Evolutionary conservation across 2,888 invertebrate genomes (phyloP).

Genomic region (Eristalis arbustorum): DNA sequence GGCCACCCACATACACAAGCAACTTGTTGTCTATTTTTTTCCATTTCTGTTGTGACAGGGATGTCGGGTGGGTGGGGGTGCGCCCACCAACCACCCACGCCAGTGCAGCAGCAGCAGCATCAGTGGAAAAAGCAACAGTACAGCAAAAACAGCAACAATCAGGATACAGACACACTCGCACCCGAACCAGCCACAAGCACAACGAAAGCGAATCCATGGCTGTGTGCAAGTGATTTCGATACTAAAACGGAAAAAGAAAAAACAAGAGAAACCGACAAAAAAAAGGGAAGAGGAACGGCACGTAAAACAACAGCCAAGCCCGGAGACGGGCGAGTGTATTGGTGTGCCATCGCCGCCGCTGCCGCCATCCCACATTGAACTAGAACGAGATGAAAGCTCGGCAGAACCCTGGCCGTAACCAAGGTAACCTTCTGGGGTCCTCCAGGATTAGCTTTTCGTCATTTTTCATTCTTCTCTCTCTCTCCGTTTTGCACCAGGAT

Average conservation of each 20-base stretch:
- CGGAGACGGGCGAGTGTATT: neutral
- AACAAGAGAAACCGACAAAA: no score
- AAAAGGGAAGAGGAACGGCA: neutral
- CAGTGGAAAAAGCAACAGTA: constrained; percentile 58
- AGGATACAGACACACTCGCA: constrained; percentile 19
- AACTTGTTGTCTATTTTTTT: constrained; percentile 45
- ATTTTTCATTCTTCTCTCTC: constrained; percentile 65
- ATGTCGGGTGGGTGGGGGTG: no score
- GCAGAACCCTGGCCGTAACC: constrained; percentile 71
- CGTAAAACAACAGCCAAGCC: constrained; percentile 33
- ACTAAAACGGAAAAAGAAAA: no score
- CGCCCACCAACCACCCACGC: neutral
- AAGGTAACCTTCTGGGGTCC: constrained; percentile 72
- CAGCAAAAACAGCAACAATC: constrained; percentile 67
- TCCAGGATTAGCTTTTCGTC: constrained; percentile 70
- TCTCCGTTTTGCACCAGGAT: constrained; percentile 38
- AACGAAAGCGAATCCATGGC: neutral
- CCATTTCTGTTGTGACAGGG: no score
- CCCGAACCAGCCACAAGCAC: neutral
- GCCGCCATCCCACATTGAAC: constrained; percentile 67
- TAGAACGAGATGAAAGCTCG: constrained; percentile 74
- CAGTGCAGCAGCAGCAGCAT: constrained; percentile 47
- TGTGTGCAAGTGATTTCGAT: constrained; percentile 1
- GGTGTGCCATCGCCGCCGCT: neutral
- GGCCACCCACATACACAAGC: constrained; percentile 9